These are phyloP conservation scores for Campylomormyrus numenius DNA, from an alignment of 2,113 vertebrate genomes.

Conservation along the genomic window DNA sequence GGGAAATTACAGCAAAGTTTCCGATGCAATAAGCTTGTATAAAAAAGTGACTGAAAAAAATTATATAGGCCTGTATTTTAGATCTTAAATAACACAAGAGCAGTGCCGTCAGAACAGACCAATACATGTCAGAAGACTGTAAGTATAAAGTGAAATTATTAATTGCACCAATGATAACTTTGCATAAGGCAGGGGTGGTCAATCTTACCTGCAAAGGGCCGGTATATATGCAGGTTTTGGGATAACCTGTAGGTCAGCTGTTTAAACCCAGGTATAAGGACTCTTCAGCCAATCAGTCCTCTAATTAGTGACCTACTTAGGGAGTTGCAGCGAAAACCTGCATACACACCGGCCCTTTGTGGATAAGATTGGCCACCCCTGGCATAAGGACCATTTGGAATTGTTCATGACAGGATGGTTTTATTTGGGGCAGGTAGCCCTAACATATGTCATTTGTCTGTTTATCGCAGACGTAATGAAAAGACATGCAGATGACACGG, in stretches of 20 bases:
- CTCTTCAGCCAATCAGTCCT: too few relatives aligned
- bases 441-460: not conserved
- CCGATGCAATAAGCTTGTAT: not conserved
- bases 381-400: not conserved
- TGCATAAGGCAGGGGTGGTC: not conserved
- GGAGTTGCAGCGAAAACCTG: too few relatives aligned
- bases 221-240: too few relatives aligned
- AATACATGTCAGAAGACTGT: not conserved
- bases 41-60: not conserved
- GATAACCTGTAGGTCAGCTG: too few relatives aligned
- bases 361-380: too few relatives aligned
- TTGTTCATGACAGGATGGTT: not conserved
- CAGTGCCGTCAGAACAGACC: not conserved
- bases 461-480: not conserved
- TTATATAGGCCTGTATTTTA: not conserved
- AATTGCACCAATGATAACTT: not conserved
- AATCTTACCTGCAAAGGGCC: too few relatives aligned
- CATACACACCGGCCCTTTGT: too few relatives aligned
- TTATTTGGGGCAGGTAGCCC: not conserved
- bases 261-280: too few relatives aligned
- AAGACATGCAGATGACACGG: not conserved
- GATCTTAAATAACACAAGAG: not conserved
- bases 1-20: not conserved
- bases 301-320: too few relatives aligned
- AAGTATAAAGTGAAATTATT: not conserved